A percentile compares a stretch with the other conserved stretches of the same genome.
These are phyloP conservation scores for Camponotus pennsylvanicus DNA, from an alignment of 1,140 invertebrate species.

Conservation along the genomic window DNA sequence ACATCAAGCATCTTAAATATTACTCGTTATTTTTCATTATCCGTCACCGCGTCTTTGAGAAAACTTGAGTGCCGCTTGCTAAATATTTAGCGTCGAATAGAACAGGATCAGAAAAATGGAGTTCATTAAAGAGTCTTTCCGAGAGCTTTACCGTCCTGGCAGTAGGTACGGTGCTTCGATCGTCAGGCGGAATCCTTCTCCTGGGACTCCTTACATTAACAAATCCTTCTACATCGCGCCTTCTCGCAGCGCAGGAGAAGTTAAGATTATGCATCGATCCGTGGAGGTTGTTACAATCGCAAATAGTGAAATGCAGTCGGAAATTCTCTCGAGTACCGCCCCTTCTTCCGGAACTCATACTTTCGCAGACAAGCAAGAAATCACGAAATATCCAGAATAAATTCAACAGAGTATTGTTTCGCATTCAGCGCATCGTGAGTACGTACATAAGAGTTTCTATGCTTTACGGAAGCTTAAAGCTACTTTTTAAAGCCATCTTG, in stretches of 20 bases:
- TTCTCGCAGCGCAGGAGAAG: slow-evolving; percentile 19
- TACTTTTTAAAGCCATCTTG: slow-evolving; percentile 45
- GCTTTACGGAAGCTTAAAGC: slow-evolving; percentile 43
- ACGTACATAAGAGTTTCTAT: slow-evolving; percentile 10
- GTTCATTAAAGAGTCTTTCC: slow-evolving; percentile 53
- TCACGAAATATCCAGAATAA: slow-evolving; percentile 47
- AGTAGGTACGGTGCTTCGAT: not conserved
- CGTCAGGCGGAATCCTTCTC: slow-evolving; percentile 29
- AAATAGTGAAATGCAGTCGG: slow-evolving; percentile 43
- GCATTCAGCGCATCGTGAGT: slow-evolving; percentile 1
- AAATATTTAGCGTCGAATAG: slow-evolving; percentile 57
- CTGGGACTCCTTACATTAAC: slow-evolving; percentile 60
- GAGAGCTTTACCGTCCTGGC: not conserved
- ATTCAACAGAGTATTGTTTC: slow-evolving; percentile 41
- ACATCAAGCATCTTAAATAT: slow-evolving; percentile 57
- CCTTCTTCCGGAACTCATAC: not conserved
- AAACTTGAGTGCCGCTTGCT: slow-evolving; percentile 20
- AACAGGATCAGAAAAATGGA: slow-evolving; percentile 40
- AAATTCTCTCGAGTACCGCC: slow-evolving; percentile 32
- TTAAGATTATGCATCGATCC: slow-evolving; percentile 53
- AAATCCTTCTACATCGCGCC: slow-evolving; percentile 26
- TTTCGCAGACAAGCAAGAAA: slow-evolving; percentile 35
- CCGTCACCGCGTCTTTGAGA: slow-evolving; percentile 18
- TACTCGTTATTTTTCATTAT: not conserved
- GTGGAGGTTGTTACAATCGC: slow-evolving; percentile 47